A percentile compares a stretch with the other conserved stretches of the same genome.
phyloP scores from a whole-genome alignment of 2,888 invertebrate genomes.

The Lymantria monacha region DNA sequence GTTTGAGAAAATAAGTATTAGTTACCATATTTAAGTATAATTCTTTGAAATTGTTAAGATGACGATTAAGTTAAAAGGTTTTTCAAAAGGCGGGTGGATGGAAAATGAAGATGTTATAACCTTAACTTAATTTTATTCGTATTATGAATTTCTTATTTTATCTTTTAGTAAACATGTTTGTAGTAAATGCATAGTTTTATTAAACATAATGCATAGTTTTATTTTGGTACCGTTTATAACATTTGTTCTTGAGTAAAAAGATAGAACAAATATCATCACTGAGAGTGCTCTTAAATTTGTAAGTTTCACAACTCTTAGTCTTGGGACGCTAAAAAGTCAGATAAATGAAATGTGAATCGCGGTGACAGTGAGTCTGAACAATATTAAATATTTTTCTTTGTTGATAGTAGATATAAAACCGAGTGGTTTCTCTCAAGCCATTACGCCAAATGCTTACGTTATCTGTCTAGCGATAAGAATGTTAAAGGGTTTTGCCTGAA shows the following conservation, averaged over 20 bases:
- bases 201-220: not conserved
- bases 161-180: too few species aligned
- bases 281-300: slow-evolving; percentile 11
- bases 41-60: too few species aligned
- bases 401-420: not conserved
- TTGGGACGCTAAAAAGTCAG: slow-evolving; percentile 13
- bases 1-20: too few species aligned
- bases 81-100: too few species aligned
- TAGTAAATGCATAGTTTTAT: too few species aligned
- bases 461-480: not conserved
- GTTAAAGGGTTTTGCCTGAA: not conserved
- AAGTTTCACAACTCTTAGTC: slow-evolving; percentile 3
- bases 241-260: not conserved
- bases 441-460: not conserved
- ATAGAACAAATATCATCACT: slow-evolving; percentile 1
- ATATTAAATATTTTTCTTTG: not conserved
- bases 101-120: too few species aligned
- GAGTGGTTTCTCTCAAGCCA: not conserved
- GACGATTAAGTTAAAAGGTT: too few species aligned
- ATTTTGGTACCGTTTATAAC: not conserved
- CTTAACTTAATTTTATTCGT: too few species aligned
- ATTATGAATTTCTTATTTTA: too few species aligned
- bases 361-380: slow-evolving; percentile 15
- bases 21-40: too few species aligned
- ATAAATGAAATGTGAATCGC: slow-evolving; percentile 45